phyloP scores from a whole-genome alignment of 2,797 vertebrate genomes.

The Schizothorax lantsangensis region DNA sequence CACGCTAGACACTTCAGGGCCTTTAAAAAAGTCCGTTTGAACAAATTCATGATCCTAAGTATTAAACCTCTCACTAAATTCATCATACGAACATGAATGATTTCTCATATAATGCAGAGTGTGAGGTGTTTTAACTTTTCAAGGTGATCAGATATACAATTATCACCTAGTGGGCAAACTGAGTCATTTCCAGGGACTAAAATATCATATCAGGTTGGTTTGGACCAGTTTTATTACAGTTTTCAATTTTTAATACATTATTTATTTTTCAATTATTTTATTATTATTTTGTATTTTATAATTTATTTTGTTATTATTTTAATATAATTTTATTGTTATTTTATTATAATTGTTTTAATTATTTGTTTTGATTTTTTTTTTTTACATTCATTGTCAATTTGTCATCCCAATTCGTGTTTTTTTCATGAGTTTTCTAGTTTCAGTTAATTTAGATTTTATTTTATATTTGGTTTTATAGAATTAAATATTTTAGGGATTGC shows the following conservation, averaged over 20 bases:
- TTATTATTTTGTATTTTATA: background rate
- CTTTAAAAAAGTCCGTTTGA: background rate
- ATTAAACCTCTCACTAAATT: background rate
- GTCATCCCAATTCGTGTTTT: background rate
- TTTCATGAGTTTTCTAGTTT: background rate
- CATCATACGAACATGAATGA: background rate
- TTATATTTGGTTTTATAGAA: background rate
- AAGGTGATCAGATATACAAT: too few relatives aligned
- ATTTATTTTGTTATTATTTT: background rate
- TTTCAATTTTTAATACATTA: background rate
- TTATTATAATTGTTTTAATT: background rate
- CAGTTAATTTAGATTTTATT: background rate
- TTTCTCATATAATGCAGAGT: background rate
- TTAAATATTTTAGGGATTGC: background rate
- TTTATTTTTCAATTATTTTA: background rate
- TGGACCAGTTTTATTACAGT: background rate
- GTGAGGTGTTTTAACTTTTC: background rate
- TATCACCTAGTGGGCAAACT: background rate
- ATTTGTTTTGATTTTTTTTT: background rate
- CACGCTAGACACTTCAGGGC: background rate
- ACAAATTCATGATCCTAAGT: background rate
- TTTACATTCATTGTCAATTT: background rate
- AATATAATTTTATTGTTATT: background rate
- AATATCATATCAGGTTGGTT: background rate
- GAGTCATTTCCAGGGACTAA: background rate